Base-by-base conservation (phyloP, 2,797 vertebrate species). In the Pangasius djambal region DNA sequence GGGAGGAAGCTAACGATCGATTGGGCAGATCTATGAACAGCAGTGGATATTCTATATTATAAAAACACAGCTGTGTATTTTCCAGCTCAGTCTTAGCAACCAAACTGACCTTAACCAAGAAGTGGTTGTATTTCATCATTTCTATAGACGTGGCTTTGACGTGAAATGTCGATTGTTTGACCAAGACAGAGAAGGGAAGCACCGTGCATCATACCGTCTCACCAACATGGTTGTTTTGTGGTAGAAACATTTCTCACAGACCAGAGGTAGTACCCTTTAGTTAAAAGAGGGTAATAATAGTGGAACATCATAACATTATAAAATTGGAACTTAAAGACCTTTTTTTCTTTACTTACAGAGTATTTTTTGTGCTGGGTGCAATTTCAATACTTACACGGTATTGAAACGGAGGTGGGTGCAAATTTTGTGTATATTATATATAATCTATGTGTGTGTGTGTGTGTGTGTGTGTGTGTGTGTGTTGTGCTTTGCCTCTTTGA, bases 21-120 rank as follows among this genome's bases (percentile, higher is more conserved):
- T 90, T 89, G 44, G 88, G 88, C 72, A 83, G 89, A 90, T 92
- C 92, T 91, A 91, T 89, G 81, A 92, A 91, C 91, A 93, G 90
- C 90, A 87, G 92, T 90, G 86, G 74, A 91, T 92, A 91, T 92
- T 91, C 87, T 88, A 89, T 85, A 88, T 90, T 91, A 93, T 92
- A 50, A 89, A 91, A 88, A 78, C 87, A 67, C 81, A 86, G 81
- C 87, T 79, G 81, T 83, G 59, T 88, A 48, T 87, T 88, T 87
- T 50, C 78, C 90, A 61, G 86, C 89, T 89, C 89, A 87, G 89
- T 87, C 52, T 50, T 34, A 57, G 57, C 70, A 82, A 85, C 90
- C 90, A 88, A 87, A 86, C 89, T 89, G 87, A 91, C 88, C 88
- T 91, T 91, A 88, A 83, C 87, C 74, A 79, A 25, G 65, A 67